Conservation (phyloP, 92 coral and sea anemone genomes). For the Siderastrea siderea region DNA sequence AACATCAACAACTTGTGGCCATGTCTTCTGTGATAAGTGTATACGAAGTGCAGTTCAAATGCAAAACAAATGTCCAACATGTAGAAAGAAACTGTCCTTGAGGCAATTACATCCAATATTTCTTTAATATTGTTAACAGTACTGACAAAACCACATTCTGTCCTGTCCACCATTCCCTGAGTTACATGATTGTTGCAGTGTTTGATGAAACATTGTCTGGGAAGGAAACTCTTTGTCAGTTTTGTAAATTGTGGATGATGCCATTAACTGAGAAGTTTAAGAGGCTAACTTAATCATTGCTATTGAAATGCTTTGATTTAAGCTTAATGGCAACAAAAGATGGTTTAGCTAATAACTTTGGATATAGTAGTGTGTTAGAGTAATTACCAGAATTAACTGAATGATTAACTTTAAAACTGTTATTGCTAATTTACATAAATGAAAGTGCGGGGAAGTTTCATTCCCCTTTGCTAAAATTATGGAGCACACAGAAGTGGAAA, state of each 20-base stretch:
- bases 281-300: neutral
- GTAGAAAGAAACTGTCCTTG: slow-evolving; percentile 86
- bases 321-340: too few species aligned
- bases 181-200: neutral
- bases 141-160: neutral
- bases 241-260: neutral
- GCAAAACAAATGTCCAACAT: slow-evolving; percentile 96
- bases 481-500: too few species aligned
- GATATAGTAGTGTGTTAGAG: too few species aligned
- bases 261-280: neutral
- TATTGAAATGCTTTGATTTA: too few species aligned
- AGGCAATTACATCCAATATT: slow-evolving; percentile 92
- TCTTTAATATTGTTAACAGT: slow-evolving; percentile 44
- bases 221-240: neutral
- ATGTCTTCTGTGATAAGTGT: slow-evolving; percentile 92
- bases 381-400: too few species aligned
- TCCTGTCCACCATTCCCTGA: neutral
- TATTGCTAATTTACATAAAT: too few species aligned
- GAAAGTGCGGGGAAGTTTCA: too few species aligned
- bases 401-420: too few species aligned
- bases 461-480: too few species aligned
- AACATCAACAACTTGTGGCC: slow-evolving; percentile 97
- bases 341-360: too few species aligned
- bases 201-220: neutral
- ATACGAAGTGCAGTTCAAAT: slow-evolving; percentile 79